phyloP scores from a whole-genome alignment of 2,113 vertebrate species.

The Dasyurus viverrinus region DNA sequence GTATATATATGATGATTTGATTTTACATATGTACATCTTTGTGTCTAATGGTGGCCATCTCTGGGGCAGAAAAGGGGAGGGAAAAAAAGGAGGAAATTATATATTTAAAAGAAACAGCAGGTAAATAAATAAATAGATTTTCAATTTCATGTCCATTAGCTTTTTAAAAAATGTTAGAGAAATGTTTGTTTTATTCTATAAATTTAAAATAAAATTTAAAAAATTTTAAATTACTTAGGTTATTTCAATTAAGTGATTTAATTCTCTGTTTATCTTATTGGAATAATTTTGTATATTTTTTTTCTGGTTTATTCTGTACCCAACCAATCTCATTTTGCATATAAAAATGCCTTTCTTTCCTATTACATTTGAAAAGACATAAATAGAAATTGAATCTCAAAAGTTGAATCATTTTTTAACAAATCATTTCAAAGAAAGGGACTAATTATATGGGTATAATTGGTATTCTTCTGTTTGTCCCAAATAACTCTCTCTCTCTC shows the following conservation, averaged over 20 bases:
- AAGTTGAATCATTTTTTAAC: neutral
- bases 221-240: neutral
- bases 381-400: neutral
- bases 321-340: neutral
- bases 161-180: too few relatives aligned
- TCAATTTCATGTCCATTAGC: too few relatives aligned
- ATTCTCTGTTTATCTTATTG: neutral
- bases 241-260: neutral
- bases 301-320: neutral
- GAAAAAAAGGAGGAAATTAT: too few relatives aligned
- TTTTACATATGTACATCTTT: too few relatives aligned
- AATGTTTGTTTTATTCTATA: too few relatives aligned
- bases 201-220: too few relatives aligned
- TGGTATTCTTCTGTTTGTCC: neutral
- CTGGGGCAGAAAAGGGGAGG: too few relatives aligned
- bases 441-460: neutral
- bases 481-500: neutral
- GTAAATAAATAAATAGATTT: too few relatives aligned
- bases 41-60: too few relatives aligned
- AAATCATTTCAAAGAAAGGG: neutral
- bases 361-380: neutral
- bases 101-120: too few relatives aligned
- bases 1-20: too few relatives aligned
- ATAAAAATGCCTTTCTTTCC: neutral
- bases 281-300: neutral